A percentile compares a stretch with the other conserved stretches of the same genome.
Conservation (phyloP, 2,797 vertebrate species). For the Peromyscus nudipes region DNA sequence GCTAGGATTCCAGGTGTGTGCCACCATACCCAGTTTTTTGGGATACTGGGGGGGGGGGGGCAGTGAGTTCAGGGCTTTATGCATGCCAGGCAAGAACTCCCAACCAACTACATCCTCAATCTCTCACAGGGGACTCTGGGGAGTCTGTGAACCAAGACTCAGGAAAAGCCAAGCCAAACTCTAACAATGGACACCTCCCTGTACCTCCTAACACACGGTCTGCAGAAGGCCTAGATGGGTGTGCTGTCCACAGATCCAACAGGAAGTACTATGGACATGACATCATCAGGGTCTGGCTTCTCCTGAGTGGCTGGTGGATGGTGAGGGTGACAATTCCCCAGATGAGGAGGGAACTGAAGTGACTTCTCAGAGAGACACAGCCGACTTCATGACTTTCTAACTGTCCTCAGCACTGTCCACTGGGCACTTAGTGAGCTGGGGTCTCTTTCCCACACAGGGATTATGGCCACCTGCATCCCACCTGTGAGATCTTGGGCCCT, state of each 20-base stretch:
- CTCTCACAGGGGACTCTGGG: background rate
- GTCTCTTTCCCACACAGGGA: background rate
- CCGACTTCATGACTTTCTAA: background rate
- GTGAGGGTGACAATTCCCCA: background rate
- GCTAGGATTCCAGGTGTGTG: background rate
- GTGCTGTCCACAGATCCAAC: background rate
- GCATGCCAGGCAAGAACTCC: background rate
- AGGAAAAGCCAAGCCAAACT: background rate
- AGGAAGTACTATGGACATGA: background rate
- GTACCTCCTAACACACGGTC: accelerated
- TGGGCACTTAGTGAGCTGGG: background rate
- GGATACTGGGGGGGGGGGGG: background rate
- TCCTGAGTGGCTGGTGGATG: accelerated
- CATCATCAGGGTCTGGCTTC: background rate
- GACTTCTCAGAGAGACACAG: background rate
- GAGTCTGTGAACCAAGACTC: background rate
- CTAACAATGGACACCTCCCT: background rate
- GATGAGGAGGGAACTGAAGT: background rate
- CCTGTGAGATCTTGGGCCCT: accelerated
- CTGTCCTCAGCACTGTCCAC: background rate
- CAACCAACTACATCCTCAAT: background rate
- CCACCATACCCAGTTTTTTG: background rate
- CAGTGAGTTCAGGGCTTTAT: background rate
- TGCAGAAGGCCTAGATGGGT: background rate
- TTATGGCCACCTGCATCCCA: background rate